Conservation (phyloP, 2,888 invertebrate species). For the Chouioia cunea region DNA sequence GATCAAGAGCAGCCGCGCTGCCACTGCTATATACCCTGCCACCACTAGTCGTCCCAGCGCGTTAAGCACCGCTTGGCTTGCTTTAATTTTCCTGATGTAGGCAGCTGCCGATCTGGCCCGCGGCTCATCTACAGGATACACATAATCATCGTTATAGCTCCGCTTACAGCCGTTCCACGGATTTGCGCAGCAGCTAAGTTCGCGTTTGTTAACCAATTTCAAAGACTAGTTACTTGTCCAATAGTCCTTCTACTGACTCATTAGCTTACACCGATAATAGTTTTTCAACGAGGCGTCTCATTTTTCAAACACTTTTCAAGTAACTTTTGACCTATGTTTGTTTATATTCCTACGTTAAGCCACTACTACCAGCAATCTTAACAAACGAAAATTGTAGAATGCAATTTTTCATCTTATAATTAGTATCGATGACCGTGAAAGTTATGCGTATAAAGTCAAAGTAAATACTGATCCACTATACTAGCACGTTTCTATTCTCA, state of each 20-base stretch:
- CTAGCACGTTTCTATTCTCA: too few species aligned
- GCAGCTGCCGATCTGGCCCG: slow-evolving; percentile 62
- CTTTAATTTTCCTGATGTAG: slow-evolving; percentile 69
- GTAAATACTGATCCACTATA: too few species aligned
- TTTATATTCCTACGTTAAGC: too few species aligned
- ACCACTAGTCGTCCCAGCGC: slow-evolving; percentile 59
- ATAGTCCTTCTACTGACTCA: neutral
- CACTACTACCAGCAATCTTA: too few species aligned
- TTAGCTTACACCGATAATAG: neutral
- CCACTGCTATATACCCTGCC: too few species aligned
- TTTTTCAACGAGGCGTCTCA: slow-evolving; percentile 1
- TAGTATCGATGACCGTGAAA: too few species aligned
- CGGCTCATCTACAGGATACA: slow-evolving; percentile 45
- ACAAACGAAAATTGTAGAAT: too few species aligned
- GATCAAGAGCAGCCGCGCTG: slow-evolving; percentile 14
- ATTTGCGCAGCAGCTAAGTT: slow-evolving; percentile 34
- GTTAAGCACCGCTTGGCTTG: slow-evolving; percentile 68
- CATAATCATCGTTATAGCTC: slow-evolving; percentile 52
- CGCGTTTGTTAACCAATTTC: neutral
- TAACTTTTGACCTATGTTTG: slow-evolving; percentile 13
- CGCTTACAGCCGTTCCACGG: slow-evolving; percentile 34
- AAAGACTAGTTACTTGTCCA: too few species aligned
- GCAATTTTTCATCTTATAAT: too few species aligned
- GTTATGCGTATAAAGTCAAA: too few species aligned
- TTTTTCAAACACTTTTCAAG: slow-evolving; percentile 29